Percentiles rank a stretch among this genome's conserved stretches.
These are phyloP conservation scores for Calameuta filiformis DNA, from an alignment of 2,888 invertebrate species.

Conservation along the genomic window DNA sequence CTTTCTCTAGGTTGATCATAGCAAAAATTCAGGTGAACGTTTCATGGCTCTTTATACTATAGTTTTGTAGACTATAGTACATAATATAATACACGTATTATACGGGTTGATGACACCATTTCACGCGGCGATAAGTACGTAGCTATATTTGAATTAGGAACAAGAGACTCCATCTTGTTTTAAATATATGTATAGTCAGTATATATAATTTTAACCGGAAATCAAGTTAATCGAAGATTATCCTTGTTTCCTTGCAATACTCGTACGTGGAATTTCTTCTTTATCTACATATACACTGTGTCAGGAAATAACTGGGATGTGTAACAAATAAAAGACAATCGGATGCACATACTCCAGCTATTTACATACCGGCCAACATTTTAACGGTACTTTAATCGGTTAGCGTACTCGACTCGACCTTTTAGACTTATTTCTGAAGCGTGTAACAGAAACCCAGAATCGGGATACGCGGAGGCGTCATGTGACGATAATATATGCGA, in stretches of 20 bases:
- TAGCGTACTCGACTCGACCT: slow-evolving; percentile 7
- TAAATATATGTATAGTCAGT: not conserved
- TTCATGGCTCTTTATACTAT: not conserved
- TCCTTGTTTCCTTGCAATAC: not conserved
- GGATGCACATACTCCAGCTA: not conserved
- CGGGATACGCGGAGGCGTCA: slow-evolving; percentile 8
- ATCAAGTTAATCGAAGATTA: not conserved
- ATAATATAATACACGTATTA: not conserved
- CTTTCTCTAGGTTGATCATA: not conserved
- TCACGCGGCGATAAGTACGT: not conserved
- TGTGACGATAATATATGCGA: not conserved
- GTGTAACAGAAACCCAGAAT: slow-evolving; percentile 24
- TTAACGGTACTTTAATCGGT: slow-evolving; percentile 15
- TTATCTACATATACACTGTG: not conserved
- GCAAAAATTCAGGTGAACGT: not conserved
- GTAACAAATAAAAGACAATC: not conserved
- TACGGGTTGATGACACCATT: not conserved
- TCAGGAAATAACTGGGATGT: slow-evolving; percentile 1
- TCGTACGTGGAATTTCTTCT: not conserved
- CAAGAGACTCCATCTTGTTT: not conserved
- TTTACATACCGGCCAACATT: not conserved
- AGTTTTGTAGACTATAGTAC: not conserved
- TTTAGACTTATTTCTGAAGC: slow-evolving; percentile 11
- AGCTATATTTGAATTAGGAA: not conserved
- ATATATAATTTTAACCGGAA: not conserved